Evolutionary conservation across 2,888 invertebrate genomes (phyloP).

Genomic region (Reticulitermes lucifugus): DNA sequence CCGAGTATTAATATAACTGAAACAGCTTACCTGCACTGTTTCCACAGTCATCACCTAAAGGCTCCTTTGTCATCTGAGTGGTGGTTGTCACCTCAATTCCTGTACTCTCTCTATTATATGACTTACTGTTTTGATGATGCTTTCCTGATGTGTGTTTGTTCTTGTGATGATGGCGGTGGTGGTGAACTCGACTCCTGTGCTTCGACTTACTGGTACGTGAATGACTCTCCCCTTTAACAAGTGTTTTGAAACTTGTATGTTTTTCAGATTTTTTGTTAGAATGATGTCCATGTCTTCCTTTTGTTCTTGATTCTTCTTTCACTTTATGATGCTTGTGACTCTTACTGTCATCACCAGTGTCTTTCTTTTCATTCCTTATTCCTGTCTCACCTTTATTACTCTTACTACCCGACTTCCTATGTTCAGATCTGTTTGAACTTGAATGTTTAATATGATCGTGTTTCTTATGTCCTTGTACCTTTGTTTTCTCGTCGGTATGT

Average conservation of each 20-base stretch:
- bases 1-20: neutral
- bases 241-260: neutral
- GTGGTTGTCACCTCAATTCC: neutral
- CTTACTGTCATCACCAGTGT: conserved; percentile 47
- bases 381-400: conserved; percentile 53
- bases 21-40: neutral
- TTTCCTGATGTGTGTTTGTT: neutral
- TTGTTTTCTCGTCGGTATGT: conserved; percentile 48
- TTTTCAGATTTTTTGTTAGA: neutral
- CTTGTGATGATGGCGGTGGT: neutral
- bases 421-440: conserved; percentile 9
- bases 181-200: neutral
- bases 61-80: neutral
- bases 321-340: conserved; percentile 47
- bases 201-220: neutral
- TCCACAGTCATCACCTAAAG: neutral
- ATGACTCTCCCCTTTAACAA: neutral
- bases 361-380: conserved; percentile 51
- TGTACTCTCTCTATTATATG: neutral
- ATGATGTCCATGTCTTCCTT: neutral
- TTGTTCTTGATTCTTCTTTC: conserved; percentile 49
- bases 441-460: neutral
- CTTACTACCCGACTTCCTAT: conserved; percentile 37
- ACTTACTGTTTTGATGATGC: neutral
- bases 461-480: conserved; percentile 1